Conservation (phyloP, 2,888 invertebrate species). For the Lypha dubia region DNA sequence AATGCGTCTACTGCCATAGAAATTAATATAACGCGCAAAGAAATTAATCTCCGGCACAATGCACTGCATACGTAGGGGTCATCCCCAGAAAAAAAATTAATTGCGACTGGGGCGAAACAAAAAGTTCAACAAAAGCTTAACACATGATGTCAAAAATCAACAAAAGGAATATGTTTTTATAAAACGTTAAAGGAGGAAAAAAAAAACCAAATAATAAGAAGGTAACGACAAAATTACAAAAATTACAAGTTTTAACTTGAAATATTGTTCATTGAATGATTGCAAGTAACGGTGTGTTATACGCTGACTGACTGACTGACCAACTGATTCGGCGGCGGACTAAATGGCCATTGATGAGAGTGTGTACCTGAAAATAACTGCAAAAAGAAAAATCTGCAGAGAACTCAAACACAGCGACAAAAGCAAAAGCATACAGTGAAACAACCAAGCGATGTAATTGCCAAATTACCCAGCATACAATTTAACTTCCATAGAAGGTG, state of each 20-base stretch:
- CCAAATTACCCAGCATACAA: not conserved
- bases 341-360: constrained; percentile 11
- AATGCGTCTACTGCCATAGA: too few relatives aligned
- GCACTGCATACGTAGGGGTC: too few relatives aligned
- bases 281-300: constrained; percentile 45
- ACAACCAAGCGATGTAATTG: not conserved
- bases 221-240: constrained; percentile 22
- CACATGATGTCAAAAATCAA: constrained; percentile 67
- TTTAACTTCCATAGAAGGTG: not conserved
- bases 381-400: constrained; percentile 15
- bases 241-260: constrained; percentile 46
- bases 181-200: not conserved
- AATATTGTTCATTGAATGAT: constrained; percentile 56
- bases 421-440: not conserved
- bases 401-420: not conserved
- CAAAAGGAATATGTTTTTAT: constrained; percentile 34
- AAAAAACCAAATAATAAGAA: not conserved
- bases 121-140: constrained; percentile 38
- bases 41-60: too few relatives aligned
- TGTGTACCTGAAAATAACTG: constrained; percentile 61
- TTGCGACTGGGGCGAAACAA: not conserved
- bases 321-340: not conserved
- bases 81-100: too few relatives aligned
- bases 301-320: not conserved
- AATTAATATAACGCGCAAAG: too few relatives aligned